Evolutionary conservation across 1,140 invertebrate species (phyloP).

Genomic region (Hesperophylax magnus): DNA sequence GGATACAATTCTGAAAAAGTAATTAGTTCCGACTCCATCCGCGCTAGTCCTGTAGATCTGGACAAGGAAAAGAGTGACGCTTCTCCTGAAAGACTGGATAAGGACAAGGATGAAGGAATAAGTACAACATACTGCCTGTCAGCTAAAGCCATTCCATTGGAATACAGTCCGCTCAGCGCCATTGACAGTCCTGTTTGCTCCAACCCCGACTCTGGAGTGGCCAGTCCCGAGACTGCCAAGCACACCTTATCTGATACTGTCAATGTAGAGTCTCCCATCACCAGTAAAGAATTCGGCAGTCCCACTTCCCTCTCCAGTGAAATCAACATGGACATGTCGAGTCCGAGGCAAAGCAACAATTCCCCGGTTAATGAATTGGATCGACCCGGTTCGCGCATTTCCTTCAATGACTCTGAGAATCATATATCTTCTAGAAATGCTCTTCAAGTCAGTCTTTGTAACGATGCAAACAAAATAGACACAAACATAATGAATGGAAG

Average conservation of each 20-base stretch:
- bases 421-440: slow-evolving; percentile 63
- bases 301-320: slow-evolving; percentile 71
- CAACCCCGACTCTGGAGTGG: slow-evolving; percentile 71
- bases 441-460: background rate
- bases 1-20: slow-evolving; percentile 81
- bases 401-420: slow-evolving; percentile 65
- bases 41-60: slow-evolving; percentile 70
- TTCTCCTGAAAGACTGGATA: slow-evolving; percentile 70
- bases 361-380: slow-evolving; percentile 41
- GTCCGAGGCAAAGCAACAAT: slow-evolving; percentile 54
- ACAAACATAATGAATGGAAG: background rate
- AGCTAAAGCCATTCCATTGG: slow-evolving; percentile 61
- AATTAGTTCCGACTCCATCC: slow-evolving; percentile 66
- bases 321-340: slow-evolving; percentile 70
- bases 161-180: slow-evolving; percentile 64
- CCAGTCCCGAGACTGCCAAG: slow-evolving; percentile 71
- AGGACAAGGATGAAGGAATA: slow-evolving; percentile 65
- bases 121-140: slow-evolving; percentile 58
- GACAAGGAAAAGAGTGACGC: slow-evolving; percentile 71
- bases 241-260: slow-evolving; percentile 69
- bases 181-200: slow-evolving; percentile 63
- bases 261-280: slow-evolving; percentile 66
- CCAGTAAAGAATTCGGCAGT: slow-evolving; percentile 66
- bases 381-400: slow-evolving; percentile 69
- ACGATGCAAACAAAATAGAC: background rate